Evolutionary conservation across 2,113 vertebrate genomes (phyloP), one percentile per base, ranked within the genome.

Genomic region (Raja brachyura): DNA sequence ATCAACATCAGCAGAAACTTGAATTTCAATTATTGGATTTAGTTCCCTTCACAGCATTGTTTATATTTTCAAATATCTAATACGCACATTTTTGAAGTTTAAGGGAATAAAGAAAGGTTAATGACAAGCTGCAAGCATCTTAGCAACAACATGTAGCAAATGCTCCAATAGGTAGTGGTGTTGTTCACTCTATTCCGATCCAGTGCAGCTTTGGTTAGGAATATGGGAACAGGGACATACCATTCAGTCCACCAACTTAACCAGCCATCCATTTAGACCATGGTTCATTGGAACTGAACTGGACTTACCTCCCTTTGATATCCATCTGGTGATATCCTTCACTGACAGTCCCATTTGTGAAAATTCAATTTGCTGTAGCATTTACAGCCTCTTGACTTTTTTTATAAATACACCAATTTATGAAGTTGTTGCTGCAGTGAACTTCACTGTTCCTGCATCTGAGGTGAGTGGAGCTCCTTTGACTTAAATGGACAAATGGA

Each of bases 41-140:
- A 86, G 56, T n/a, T 86, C 83, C 83, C 56, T 86, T 31, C 83
- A 86, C 83, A 86, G 61, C 56, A 86, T 86, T 14, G 59, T 61
- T 63, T 86, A 86, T 86, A 56, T 83, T 83, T 8, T 56, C 11
- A 83, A 83, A 83, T 83, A 83, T 56, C 48, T 56, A 11, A 22
- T 83, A 11, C 48, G 56, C 56, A 56, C 48, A 56, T 20, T 59
- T 83, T 48, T 83, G 6, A 59, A 83, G 39, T 83, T 83, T 83
- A 59, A 56, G 54, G 79, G 22, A 83, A 28, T 59, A 56, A 20
- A 83, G 54, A 83, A 28, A 56, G 79, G 56, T 83, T 83, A 83
- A 83, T 0, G 79, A 59, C 79, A 83, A 3, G 54, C 79, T 83
- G 79, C 79, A 83, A 83, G 48, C 48, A 83, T 11, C 79, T 25